Percentiles rank a stretch among this genome's conserved stretches.
These are phyloP conservation scores for Felis chaus DNA, from an alignment of 2,113 vertebrate species.

Conservation along the genomic window DNA sequence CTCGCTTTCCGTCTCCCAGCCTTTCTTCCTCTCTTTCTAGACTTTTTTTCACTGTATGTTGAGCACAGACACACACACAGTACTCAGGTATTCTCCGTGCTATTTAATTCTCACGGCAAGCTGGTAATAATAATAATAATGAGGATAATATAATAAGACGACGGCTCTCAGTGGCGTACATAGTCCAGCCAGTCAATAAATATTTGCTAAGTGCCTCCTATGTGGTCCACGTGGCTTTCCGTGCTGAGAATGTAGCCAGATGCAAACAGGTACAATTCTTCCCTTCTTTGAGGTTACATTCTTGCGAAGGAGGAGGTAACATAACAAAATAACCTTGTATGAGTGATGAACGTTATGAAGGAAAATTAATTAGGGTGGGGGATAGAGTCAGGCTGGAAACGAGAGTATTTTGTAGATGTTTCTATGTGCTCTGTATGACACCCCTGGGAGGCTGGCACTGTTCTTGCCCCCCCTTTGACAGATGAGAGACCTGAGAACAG, in stretches of 20 bases:
- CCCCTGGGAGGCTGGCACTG: not conserved
- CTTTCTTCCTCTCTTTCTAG: not conserved
- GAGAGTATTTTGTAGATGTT: not conserved
- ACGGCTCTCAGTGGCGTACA: too few relatives aligned
- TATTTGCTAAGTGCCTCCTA: not conserved
- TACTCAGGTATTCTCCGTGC: not conserved
- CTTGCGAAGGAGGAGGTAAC: not conserved
- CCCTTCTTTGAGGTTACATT: not conserved
- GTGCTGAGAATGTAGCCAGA: not conserved
- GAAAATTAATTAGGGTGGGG: not conserved
- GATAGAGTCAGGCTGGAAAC: not conserved
- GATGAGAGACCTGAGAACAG: not conserved
- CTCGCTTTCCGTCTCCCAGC: not conserved
- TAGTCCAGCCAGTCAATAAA: not conserved
- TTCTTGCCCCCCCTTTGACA: not conserved
- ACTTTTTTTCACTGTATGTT: not conserved
- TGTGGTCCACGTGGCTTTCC: not conserved
- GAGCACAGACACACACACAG: not conserved
- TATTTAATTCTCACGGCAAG: not conserved
- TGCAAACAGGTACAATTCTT: not conserved
- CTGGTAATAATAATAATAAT: not conserved
- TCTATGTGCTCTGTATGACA: accelerated
- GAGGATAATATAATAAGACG: not conserved
- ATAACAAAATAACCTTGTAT: not conserved
- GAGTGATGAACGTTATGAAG: not conserved